Conservation (phyloP, 2,113 vertebrate species). For the Catagonus wagneri region DNA sequence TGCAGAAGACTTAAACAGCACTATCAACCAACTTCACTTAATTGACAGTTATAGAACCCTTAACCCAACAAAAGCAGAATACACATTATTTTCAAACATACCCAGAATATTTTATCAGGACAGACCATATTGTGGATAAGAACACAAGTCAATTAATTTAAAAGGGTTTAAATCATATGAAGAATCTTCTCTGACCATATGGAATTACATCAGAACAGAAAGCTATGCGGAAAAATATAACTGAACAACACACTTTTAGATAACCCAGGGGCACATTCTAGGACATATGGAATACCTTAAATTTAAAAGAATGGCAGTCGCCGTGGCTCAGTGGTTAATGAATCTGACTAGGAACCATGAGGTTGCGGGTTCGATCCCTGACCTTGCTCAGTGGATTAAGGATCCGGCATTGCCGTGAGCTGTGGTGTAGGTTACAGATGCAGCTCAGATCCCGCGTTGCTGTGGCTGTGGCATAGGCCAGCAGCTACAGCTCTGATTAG, state of each 20-base stretch:
- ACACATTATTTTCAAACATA: not conserved
- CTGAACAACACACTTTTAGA: not conserved
- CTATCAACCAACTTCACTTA: not conserved
- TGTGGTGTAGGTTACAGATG: no score
- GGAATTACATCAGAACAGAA: conserved; percentile 3
- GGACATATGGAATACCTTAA: not conserved
- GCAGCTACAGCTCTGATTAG: no score
- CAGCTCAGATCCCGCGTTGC: no score
- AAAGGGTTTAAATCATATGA: conserved; percentile 20
- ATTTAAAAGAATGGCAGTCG: not conserved
- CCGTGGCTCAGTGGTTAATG: no score
- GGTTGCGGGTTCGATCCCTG: no score
- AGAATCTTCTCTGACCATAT: not conserved
- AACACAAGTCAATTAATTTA: conserved; percentile 38
- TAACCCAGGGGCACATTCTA: conserved; percentile 5
- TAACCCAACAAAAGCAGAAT: not conserved
- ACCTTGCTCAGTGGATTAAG: no score
- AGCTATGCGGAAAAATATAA: not conserved
- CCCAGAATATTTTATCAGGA: not conserved
- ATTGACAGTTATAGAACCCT: not conserved
- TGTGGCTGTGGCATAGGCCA: no score
- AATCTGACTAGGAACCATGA: no score
- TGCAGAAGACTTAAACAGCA: not conserved
- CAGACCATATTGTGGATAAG: not conserved
- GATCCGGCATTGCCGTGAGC: no score